Conservation (phyloP, 2,888 invertebrate species). For the Labia minor region DNA sequence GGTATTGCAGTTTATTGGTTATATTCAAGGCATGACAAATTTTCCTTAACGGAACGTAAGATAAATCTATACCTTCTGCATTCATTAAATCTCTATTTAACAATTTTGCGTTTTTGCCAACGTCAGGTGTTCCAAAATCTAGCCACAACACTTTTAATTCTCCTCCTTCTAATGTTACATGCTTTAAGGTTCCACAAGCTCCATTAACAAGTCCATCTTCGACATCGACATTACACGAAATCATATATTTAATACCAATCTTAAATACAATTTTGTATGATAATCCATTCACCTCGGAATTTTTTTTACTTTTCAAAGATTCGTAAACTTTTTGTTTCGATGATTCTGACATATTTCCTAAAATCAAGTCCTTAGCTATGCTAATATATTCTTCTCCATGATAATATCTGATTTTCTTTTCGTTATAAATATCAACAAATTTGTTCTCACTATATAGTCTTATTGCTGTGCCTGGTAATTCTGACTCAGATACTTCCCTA, state of each 20-base stretch:
- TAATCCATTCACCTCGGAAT: background rate
- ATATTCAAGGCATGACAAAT: background rate
- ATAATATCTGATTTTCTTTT: no score
- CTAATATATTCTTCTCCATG: no score
- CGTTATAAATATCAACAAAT: no score
- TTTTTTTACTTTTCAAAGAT: background rate
- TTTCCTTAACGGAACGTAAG: background rate
- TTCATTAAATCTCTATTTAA: background rate
- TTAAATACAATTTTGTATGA: conserved; percentile 19
- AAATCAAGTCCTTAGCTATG: conserved; percentile 14
- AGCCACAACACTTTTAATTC: no score
- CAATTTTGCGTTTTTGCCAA: no score
- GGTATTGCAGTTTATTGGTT: background rate
- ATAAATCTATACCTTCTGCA: background rate
- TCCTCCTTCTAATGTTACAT: no score
- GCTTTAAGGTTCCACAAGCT: no score
- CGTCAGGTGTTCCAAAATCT: no score
- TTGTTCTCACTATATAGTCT: no score
- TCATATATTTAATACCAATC: conserved; percentile 24
- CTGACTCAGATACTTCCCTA: background rate
- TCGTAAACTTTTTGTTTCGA: background rate
- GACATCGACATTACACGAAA: no score
- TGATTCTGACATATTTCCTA: conserved; percentile 14
- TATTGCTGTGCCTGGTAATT: background rate
- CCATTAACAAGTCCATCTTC: no score